These are phyloP conservation scores for Formica selysi DNA, from an alignment of 1,140 invertebrate genomes.

Conservation along the genomic window DNA sequence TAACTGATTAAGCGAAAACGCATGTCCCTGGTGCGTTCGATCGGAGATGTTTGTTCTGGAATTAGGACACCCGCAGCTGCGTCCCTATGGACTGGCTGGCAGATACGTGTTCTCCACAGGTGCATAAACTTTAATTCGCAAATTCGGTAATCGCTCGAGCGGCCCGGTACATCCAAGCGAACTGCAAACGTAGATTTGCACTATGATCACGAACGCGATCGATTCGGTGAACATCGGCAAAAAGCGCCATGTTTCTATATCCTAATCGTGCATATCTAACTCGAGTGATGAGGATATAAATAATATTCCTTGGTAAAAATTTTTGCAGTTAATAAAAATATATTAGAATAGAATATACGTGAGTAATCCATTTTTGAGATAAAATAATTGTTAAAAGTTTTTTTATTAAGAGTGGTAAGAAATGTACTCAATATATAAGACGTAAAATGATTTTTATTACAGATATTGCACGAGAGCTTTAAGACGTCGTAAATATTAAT, in stretches of 20 bases:
- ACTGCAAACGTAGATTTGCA: slow-evolving; percentile 22
- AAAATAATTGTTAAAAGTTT: not conserved
- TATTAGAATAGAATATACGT: not conserved
- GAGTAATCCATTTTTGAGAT: not conserved
- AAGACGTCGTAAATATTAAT: slow-evolving; percentile 48
- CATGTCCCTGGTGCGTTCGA: not conserved
- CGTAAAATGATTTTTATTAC: slow-evolving; percentile 29
- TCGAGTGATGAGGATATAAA: not conserved
- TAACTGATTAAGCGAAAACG: slow-evolving; percentile 43
- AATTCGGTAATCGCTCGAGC: slow-evolving; percentile 47
- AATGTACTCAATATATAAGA: not conserved
- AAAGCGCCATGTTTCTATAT: not conserved
- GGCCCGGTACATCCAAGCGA: slow-evolving; percentile 9
- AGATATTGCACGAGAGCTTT: not conserved
- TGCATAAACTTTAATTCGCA: slow-evolving; percentile 63
- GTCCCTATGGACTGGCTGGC: slow-evolving; percentile 1
- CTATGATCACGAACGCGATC: not conserved
- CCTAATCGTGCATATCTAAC: not conserved
- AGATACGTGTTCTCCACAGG: slow-evolving; percentile 53
- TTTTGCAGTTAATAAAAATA: not conserved
- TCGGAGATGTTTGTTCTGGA: slow-evolving; percentile 61
- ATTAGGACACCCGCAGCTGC: slow-evolving; percentile 49
- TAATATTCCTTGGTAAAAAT: too few species aligned
- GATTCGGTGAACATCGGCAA: not conserved
- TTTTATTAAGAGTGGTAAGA: not conserved